These are phyloP conservation scores for Lysiphlebus fabarum DNA, from an alignment of 1,140 invertebrate species.

Conservation along the genomic window DNA sequence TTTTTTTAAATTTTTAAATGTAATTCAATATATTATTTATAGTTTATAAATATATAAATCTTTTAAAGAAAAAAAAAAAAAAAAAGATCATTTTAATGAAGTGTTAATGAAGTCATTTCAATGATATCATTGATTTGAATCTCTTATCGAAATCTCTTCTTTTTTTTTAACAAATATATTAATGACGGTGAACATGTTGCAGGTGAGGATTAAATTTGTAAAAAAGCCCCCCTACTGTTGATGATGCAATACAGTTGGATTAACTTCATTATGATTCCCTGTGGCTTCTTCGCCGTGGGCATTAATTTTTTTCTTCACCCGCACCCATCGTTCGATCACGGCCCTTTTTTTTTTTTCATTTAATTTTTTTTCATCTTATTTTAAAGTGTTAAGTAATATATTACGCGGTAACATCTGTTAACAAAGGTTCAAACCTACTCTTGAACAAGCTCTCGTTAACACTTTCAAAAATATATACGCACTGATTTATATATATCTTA, in stretches of 20 bases:
- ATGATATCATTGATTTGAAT: conserved; percentile 1
- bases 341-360: conserved; percentile 5
- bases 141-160: conserved; percentile 17
- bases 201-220: conserved; percentile 21
- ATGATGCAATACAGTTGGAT: conserved; percentile 16
- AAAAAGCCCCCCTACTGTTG: conserved; percentile 7
- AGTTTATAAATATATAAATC: neutral
- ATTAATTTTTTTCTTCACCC: neutral
- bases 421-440: neutral
- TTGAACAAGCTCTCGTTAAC: conserved; percentile 5
- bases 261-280: conserved; percentile 2
- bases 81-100: neutral
- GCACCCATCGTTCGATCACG: neutral
- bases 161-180: neutral
- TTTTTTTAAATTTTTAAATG: neutral
- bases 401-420: conserved; percentile 24
- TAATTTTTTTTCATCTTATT: conserved; percentile 12
- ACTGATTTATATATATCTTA: too few relatives aligned
- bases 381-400: conserved; percentile 32
- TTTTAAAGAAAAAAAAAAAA: neutral
- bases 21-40: neutral
- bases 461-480: too few relatives aligned
- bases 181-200: conserved; percentile 5
- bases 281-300: neutral
- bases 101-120: conserved; percentile 13